Evolutionary conservation across 2,113 vertebrate species (phyloP).

Genomic region (Sander lucioperca): DNA sequence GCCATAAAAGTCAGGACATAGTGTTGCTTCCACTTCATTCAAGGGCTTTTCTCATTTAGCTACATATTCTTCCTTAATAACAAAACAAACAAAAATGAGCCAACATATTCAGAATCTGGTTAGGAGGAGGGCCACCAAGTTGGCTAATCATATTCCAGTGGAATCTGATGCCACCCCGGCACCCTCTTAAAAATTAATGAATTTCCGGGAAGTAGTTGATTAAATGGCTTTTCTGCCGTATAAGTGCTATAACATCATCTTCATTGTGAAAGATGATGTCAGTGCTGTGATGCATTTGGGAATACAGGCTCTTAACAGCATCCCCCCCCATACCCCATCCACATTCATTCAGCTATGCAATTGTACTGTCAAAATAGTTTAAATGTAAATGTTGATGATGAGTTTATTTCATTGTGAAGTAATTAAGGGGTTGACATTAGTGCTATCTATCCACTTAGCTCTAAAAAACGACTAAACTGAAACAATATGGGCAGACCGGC

Average conservation of each 20-base stretch:
- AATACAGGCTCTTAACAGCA: constrained; percentile 26
- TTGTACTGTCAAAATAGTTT: not conserved
- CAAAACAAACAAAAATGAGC: not conserved
- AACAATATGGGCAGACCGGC: constrained; percentile 30
- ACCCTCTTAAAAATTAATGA: constrained; percentile 30
- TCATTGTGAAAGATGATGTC: constrained; percentile 31
- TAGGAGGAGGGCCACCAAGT: not conserved
- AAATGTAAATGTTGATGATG: not conserved
- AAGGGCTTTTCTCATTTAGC: not conserved
- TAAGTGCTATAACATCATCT: constrained; percentile 9
- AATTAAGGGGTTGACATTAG: constrained; percentile 11
- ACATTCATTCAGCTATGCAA: not conserved
- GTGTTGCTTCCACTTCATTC: not conserved
- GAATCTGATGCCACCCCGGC: not conserved
- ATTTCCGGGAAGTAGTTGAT: constrained; percentile 34
- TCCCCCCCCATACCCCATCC: not conserved
- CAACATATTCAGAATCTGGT: constrained; percentile 24
- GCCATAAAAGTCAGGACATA: not conserved
- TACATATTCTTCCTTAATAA: constrained; percentile 11
- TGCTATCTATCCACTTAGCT: constrained; percentile 1
- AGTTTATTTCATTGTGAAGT: constrained; percentile 13
- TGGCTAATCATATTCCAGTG: constrained; percentile 22
- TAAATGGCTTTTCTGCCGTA: constrained; percentile 26
- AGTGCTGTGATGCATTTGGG: constrained; percentile 27
- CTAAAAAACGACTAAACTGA: constrained; percentile 18